Evolutionary conservation across 2,888 invertebrate genomes (phyloP), one percentile per base, ranked within the genome.

Genomic region (Caradrina clavipalpis): DNA sequence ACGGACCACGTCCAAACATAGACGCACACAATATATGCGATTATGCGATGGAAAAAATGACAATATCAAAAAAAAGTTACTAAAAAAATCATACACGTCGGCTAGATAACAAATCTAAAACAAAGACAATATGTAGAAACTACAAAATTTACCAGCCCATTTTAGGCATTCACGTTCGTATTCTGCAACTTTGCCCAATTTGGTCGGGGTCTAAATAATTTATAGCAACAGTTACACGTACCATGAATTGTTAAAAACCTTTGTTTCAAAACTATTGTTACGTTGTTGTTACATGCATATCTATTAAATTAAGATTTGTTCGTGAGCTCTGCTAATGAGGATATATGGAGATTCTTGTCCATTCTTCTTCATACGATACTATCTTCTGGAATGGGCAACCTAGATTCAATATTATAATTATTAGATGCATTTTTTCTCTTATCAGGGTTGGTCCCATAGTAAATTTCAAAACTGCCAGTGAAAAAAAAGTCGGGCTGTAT

Each of bases 141-240:
- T 13, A 17, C 17, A 8, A 45, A 51, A 56, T 50, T 59, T 53
- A 35, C 22, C 15, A n/a, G 21, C 17, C 8, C 39, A 39, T 55
- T 50, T 31, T 11, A 59, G 4, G 58, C 13, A 26, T 49, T 35
- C 21, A 55, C 50, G 49, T 51, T 58, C 35, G n/a, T 55, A 49
- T 63, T 39, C 53, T 53, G 31, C 56, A 66, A 69, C 61, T 64
- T 42, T 63, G 39, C 35, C 58, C 60, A 73, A 75, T 76, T 78
- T 73, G 65, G 75, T 31, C 45, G 68, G 42, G 42, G 72, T 63
- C 68, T 80, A 70, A 69, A 79, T 82, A 79, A 79, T 84, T 81
- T 75, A 82, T 82, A 72, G 69, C 66, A 62, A 60, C 1, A 13
- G 53, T 59, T 26, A 26, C 4, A 81, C 84, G 81, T 54, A 22